These are phyloP conservation scores for Oncorhynchus mykiss DNA, from an alignment of 2,113 vertebrate genomes.

Conservation along the genomic window DNA sequence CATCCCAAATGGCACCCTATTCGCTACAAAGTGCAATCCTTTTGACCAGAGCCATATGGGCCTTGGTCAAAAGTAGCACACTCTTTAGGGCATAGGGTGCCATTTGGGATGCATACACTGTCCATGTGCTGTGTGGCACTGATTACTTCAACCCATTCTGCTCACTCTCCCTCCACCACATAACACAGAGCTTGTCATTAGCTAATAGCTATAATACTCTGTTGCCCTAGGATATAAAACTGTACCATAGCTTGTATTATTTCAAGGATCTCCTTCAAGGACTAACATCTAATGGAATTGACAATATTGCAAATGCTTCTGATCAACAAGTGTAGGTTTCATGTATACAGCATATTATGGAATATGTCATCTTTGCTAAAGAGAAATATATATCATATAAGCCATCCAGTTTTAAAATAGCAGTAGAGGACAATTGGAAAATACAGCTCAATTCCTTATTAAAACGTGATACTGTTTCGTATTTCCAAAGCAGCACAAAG, in stretches of 20 bases:
- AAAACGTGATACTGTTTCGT: constrained; percentile 38
- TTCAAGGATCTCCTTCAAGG: neutral
- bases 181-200: constrained; percentile 65
- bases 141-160: constrained; percentile 70
- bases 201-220: constrained; percentile 53
- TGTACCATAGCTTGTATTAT: neutral
- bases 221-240: constrained; percentile 23
- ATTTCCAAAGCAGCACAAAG: constrained; percentile 46
- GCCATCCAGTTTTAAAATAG: constrained; percentile 45
- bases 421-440: neutral
- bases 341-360: neutral
- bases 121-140: constrained; percentile 49
- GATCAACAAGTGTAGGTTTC: neutral
- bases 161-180: constrained; percentile 47
- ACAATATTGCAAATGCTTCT: constrained; percentile 32
- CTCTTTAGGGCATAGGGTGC: neutral
- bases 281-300: constrained; percentile 12
- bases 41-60: too few species aligned
- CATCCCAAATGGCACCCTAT: neutral
- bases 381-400: too few species aligned
- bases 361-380: too few species aligned
- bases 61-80: neutral
- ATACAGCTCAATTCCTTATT: constrained; percentile 23
- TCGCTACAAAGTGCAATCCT: constrained; percentile 10
- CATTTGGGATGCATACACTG: constrained; percentile 12